phyloP scores from a whole-genome alignment of 2,113 vertebrate species.

The Bufo gargarizans region DNA sequence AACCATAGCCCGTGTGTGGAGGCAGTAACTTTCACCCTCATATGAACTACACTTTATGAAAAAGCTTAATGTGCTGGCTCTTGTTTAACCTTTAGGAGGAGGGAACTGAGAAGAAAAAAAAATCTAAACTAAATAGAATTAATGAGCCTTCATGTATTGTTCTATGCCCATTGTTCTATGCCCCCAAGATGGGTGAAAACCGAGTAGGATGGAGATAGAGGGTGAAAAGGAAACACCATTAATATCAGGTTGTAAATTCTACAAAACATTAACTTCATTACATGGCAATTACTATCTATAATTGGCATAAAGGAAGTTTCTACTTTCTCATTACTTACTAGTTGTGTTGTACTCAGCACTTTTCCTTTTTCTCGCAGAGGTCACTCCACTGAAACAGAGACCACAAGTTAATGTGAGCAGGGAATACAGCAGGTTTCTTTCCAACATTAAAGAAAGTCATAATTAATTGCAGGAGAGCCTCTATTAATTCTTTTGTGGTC shows the following conservation, averaged over 20 bases:
- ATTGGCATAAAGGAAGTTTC: constrained; percentile 80
- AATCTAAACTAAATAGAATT: constrained; percentile 77
- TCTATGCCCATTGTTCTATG: constrained; percentile 77
- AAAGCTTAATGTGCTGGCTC: constrained; percentile 69
- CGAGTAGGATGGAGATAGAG: constrained; percentile 67
- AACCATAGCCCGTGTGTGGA: constrained; percentile 61
- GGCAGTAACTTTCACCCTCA: constrained; percentile 73
- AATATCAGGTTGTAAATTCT: constrained; percentile 86
- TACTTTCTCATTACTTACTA: constrained; percentile 73
- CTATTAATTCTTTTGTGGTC: background rate
- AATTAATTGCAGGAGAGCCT: constrained; percentile 62
- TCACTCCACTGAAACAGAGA: constrained; percentile 75
- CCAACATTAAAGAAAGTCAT: constrained; percentile 59
- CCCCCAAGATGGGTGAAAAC: constrained; percentile 69
- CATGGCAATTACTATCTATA: constrained; percentile 83
- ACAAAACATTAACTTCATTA: constrained; percentile 93
- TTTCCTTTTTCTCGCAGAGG: constrained; percentile 77
- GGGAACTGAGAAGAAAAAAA: constrained; percentile 66
- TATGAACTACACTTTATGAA: constrained; percentile 73
- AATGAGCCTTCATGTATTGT: constrained; percentile 82
- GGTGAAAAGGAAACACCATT: constrained; percentile 71
- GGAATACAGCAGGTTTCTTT: constrained; percentile 59
- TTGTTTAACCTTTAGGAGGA: constrained; percentile 76
- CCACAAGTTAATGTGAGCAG: constrained; percentile 62
- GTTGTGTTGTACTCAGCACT: constrained; percentile 76